Evolutionary conservation across 2,888 invertebrate genomes (phyloP), one percentile per base, ranked within the genome.

Genomic region (Listrodromus nycthemerus): DNA sequence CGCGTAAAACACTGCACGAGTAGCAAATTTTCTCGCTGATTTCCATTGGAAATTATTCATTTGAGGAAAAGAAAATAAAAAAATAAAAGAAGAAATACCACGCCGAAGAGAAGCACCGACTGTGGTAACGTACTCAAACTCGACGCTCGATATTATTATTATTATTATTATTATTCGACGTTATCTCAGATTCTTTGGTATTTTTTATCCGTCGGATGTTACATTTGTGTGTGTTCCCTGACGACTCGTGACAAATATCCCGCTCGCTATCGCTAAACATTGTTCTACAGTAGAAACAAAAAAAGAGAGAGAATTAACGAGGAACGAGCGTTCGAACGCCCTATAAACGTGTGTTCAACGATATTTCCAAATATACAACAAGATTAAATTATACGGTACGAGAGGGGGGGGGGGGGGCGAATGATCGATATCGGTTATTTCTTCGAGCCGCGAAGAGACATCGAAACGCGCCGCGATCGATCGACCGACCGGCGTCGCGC

Each of bases 301-400:
- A 41, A 41, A 82, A 85, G 86, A 41, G 16, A 16, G 41, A 16
- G 80, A 87, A 89, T 86, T 86, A 87, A 86, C 85, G 86, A 87
- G 85, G 82, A 86, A 87, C 86, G 86, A 82, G 82, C 84, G 73
- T 84, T 85, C 74, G 74, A 69, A 65, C 83, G 70, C 71, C 81
- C 30, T 65, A 74, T 66, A 82, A 83, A 86, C 81, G 80, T 83
- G 77, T 58, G 85, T 75, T n/a, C n/a, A 87, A 87, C 87, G 86
- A 87, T 87, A 89, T 87, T 41, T 16, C 88, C 82, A 87, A 89
- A 88, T 88, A 81, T 84, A 83, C 70, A 83, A 80, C 76, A 74
- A 52, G 73, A 83, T 80, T 65, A 74, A 77, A 70, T 66, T 71
- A 79, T 69, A 83, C 41, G 58, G 55, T 65, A 58, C 16, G 71